Conservation (phyloP, 2,113 vertebrate species). For the Gopherus evgoodei region DNA sequence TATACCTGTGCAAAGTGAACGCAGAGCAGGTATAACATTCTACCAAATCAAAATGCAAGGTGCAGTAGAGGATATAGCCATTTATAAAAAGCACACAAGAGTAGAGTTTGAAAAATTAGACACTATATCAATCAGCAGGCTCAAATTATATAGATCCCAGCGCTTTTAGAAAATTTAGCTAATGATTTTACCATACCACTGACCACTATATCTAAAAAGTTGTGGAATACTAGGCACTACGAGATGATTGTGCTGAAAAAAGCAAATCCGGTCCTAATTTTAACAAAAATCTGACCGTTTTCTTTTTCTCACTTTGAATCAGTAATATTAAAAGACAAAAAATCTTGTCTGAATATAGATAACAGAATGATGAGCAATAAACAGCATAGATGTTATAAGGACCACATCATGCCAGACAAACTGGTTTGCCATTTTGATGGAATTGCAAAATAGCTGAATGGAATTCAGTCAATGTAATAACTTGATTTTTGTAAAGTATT, state of each 20-base stretch:
- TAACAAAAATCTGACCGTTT: not conserved
- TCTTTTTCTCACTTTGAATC: not conserved
- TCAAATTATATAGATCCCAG: not conserved
- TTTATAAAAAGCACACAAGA: not conserved
- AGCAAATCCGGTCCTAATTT: not conserved
- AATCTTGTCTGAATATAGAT: not conserved
- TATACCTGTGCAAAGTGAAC: accelerated
- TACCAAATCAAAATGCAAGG: not conserved
- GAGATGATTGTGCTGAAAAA: not conserved
- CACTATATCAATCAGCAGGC: not conserved
- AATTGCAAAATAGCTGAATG: not conserved
- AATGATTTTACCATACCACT: not conserved
- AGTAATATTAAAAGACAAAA: not conserved
- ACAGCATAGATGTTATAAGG: not conserved
- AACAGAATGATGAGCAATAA: not conserved
- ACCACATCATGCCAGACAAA: not conserved
- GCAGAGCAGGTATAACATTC: not conserved
- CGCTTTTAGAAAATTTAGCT: not conserved
- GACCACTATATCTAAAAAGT: not conserved
- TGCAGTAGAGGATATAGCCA: not conserved
- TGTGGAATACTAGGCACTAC: not conserved
- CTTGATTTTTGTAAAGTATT: not conserved
- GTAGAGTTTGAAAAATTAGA: not conserved
- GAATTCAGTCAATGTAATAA: not conserved
- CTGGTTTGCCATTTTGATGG: not conserved